Base-by-base conservation (phyloP, 2,797 vertebrate species). In the Falco columbarius region DNA sequence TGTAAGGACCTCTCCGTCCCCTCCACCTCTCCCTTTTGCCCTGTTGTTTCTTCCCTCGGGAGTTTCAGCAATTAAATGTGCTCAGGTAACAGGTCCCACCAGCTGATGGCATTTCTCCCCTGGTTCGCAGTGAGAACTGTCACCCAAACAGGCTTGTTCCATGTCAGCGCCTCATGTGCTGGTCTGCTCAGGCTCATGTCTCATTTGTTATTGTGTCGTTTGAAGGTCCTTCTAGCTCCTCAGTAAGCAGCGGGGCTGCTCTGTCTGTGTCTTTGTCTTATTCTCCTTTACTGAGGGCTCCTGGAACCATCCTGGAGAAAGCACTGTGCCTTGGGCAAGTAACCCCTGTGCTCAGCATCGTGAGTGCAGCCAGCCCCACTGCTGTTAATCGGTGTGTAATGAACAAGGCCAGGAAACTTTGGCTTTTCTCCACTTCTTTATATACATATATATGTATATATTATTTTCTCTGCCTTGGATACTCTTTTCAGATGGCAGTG, bases 241-340 rank as follows among this genome's bases (percentile, higher is more conserved):
- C 51, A 4, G 4, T 27, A 36, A 59, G 38, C 10, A 46, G 17
- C 0, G 0, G 32, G 61, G 21, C 42, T 0, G 1, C 19, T 54
- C 51, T 54, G 23, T 7, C 40, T 47, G 72, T 52, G 62, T 23
- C 22, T 29, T 44, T 52, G 29, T n/a, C 42, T 18, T 73, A 32
- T 23, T 44, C 15, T 67, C 5, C 62, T n/a, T 23, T 51, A 20
- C 29, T 30, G 49, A 23, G 24, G 36, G 32, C 55, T 68, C 15
- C 29, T 40, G 49, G 66, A 23, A 34, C 32, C 20, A 9, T 76
- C 36, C 34, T 71, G 81, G 34, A 34, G 7, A 12, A 40, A 9
- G 40, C 1, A 7, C 23, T 32, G 44, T 52, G 22, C 23, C 36
- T 63, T 0, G 4, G 4, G 4, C 30, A 49, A 23, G 34, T 32